Evolutionary conservation across 2,113 vertebrate genomes (phyloP).

Genomic region (Xiphophorus hellerii): DNA sequence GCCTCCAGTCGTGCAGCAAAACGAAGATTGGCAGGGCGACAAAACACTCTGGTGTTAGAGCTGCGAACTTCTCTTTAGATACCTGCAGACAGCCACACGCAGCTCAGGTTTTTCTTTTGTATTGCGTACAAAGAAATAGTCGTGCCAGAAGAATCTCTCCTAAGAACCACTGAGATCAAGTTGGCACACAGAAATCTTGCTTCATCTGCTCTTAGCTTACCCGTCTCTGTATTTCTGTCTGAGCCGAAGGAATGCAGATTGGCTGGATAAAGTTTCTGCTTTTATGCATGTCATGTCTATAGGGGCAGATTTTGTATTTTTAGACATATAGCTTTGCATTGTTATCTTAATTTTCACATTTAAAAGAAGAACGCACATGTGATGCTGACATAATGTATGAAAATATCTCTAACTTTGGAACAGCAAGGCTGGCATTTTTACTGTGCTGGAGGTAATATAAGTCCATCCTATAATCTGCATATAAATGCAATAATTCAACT

Average conservation of each 20-base stretch:
- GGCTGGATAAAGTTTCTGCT: background rate
- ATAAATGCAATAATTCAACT: no score
- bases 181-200: conserved; percentile 39
- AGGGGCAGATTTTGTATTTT: background rate
- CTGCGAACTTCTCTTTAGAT: conserved; percentile 36
- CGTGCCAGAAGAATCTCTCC: conserved; percentile 7
- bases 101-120: conserved; percentile 48
- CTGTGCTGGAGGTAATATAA: no score
- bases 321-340: background rate
- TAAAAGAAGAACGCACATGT: no score
- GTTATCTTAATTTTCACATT: no score
- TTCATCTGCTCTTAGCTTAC: conserved; percentile 13
- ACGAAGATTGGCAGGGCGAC: conserved; percentile 33
- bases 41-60: conserved; percentile 56
- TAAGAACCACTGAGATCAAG: conserved; percentile 22
- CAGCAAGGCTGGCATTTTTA: no score
- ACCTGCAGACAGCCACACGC: conserved; percentile 17
- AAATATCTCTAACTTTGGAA: no score
- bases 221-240: conserved; percentile 3
- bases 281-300: background rate
- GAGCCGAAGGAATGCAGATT: conserved; percentile 1
- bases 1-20: conserved; percentile 44
- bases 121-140: conserved; percentile 13
- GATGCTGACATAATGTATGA: no score
- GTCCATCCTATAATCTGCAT: no score